Conservation (phyloP, 1,140 invertebrate species). For the Drosophila melanica region DNA sequence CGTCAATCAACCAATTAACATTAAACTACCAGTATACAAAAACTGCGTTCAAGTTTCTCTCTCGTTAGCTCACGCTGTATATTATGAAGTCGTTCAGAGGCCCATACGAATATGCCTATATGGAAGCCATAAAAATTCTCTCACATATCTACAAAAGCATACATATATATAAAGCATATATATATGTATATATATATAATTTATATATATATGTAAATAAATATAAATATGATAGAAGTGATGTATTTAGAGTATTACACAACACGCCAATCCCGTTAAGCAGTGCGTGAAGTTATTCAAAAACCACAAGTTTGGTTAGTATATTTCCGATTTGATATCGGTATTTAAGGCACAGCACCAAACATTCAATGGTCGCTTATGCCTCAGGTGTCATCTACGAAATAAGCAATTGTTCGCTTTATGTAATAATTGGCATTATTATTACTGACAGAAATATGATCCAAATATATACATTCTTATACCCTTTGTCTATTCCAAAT, state of each 20-base stretch:
- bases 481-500: too few relatives aligned
- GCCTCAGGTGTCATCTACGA: not conserved
- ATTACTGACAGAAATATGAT: not conserved
- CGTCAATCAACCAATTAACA: conserved; percentile 70
- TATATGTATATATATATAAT: not conserved
- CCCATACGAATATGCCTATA: not conserved
- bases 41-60: conserved; percentile 2
- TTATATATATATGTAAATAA: not conserved
- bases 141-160: conserved; percentile 8
- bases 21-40: conserved; percentile 48
- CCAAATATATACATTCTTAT: not conserved
- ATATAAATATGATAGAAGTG: not conserved
- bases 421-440: not conserved
- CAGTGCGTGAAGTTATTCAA: conserved; percentile 33
- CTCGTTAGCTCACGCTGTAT: conserved; percentile 3
- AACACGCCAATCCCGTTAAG: conserved; percentile 16
- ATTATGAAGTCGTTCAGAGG: conserved; percentile 16
- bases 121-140: conserved; percentile 38
- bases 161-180: conserved; percentile 1
- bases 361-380: not conserved
- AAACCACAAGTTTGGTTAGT: not conserved
- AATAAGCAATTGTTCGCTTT: not conserved
- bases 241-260: conserved; percentile 17
- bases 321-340: not conserved
- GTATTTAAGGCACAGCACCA: not conserved